These are phyloP conservation scores for Mormyrops boulengeri DNA, from an alignment of 2,797 vertebrate genomes.

Conservation along the genomic window DNA sequence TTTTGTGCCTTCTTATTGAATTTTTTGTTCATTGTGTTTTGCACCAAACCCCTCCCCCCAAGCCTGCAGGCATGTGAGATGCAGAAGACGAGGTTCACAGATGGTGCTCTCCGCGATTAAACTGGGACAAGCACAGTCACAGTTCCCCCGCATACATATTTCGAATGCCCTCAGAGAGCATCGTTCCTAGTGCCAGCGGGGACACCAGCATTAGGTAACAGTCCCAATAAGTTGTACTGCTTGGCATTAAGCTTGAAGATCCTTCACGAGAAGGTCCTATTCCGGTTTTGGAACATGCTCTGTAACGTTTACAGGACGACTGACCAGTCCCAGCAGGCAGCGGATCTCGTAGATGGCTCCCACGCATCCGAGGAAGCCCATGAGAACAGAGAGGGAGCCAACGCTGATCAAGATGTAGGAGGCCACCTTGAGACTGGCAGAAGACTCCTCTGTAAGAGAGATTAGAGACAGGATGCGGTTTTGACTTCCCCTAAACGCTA, in stretches of 20 bases:
- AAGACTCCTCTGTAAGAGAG: conserved; percentile 69
- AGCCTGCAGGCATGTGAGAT: background rate
- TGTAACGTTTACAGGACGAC: conserved; percentile 33
- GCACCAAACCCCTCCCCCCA: background rate
- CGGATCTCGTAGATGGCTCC: conserved; percentile 88
- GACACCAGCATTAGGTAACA: background rate
- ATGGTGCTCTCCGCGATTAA: background rate
- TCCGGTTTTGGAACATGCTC: background rate
- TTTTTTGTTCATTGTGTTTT: background rate
- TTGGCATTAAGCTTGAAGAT: background rate
- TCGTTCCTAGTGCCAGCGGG: background rate
- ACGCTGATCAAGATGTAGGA: conserved; percentile 77
- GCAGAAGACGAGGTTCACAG: background rate
- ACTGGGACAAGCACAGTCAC: background rate
- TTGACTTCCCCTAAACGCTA: background rate
- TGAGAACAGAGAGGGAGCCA: conserved; percentile 78
- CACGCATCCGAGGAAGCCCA: conserved; percentile 92
- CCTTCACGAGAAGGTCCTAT: background rate
- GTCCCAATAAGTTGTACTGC: background rate
- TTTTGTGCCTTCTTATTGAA: background rate
- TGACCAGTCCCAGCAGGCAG: conserved; percentile 88
- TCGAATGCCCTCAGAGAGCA: background rate
- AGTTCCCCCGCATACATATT: background rate
- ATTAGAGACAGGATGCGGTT: background rate
- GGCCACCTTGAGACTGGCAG: conserved; percentile 65